A percentile compares a stretch with the other conserved stretches of the same genome.
Evolutionary conservation across 2,113 vertebrate genomes (phyloP).

Genomic region (Leptosomus discolor): DNA sequence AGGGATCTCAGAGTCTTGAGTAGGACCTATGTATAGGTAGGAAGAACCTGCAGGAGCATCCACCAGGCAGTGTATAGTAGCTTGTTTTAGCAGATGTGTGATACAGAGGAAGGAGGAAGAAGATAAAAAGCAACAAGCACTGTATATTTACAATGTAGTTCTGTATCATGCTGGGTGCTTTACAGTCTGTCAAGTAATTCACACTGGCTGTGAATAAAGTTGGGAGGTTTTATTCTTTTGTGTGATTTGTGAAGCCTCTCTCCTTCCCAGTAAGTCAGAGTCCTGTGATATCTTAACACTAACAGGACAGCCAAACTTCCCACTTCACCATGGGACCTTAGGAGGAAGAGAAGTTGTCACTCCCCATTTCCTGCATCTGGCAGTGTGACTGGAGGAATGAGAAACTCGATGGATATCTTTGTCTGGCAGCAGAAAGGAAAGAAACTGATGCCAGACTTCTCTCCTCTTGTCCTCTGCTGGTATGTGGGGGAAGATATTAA

Average conservation of each 20-base stretch:
- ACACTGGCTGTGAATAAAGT: background rate
- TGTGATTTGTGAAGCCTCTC: background rate
- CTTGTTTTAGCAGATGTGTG: background rate
- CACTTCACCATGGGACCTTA: background rate
- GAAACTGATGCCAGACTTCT: background rate
- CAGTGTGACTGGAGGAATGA: background rate
- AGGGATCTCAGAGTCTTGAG: background rate
- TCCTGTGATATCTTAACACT: background rate
- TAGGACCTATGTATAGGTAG: background rate
- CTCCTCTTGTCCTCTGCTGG: background rate
- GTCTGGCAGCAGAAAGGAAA: background rate
- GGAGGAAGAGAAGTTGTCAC: background rate
- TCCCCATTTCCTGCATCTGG: background rate
- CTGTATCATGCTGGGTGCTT: background rate
- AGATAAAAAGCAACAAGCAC: background rate
- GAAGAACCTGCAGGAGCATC: background rate
- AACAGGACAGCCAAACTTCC: background rate
- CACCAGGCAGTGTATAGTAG: background rate
- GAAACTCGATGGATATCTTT: background rate
- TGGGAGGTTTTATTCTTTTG: background rate
- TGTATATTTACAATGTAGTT: background rate
- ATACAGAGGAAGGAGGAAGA: background rate
- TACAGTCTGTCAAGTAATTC: background rate
- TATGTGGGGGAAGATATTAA: conserved; percentile 22
- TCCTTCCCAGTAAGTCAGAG: background rate